phyloP scores from a whole-genome alignment of 2,888 invertebrate genomes.

The Morinoia aosen region DNA sequence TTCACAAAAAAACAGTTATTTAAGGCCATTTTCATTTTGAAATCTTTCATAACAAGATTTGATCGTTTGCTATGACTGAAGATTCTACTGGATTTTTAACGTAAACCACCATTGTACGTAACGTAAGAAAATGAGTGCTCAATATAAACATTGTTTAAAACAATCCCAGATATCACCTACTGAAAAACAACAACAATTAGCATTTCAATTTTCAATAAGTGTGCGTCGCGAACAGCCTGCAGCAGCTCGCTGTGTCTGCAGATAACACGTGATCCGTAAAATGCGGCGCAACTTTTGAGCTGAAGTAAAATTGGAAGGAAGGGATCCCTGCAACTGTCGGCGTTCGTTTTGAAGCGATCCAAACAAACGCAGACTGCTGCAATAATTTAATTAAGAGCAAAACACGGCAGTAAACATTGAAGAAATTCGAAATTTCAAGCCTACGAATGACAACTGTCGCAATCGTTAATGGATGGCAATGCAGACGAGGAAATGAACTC shows the following conservation, averaged over 20 bases:
- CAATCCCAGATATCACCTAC: neutral
- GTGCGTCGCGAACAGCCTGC: neutral
- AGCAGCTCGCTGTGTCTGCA: neutral
- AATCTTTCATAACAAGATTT: neutral
- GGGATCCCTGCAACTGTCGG: neutral
- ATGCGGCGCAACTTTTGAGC: neutral
- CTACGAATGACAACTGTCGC: neutral
- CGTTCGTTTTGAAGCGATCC: neutral
- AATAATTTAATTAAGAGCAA: neutral
- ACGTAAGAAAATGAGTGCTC: neutral
- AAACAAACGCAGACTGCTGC: neutral
- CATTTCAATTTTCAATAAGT: neutral
- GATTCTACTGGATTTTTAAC: too few species aligned
- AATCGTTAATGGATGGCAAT: neutral
- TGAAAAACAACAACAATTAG: neutral
- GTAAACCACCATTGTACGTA: neutral
- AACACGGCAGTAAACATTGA: neutral
- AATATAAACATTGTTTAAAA: neutral
- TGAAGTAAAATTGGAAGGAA: neutral
- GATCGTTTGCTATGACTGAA: too few species aligned
- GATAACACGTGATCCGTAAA: neutral
- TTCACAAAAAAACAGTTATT: neutral
- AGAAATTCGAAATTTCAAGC: neutral
- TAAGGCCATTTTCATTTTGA: neutral
- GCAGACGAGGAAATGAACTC: neutral